Base-by-base conservation (phyloP, 2,888 invertebrate species). In the Hesperia comma region DNA sequence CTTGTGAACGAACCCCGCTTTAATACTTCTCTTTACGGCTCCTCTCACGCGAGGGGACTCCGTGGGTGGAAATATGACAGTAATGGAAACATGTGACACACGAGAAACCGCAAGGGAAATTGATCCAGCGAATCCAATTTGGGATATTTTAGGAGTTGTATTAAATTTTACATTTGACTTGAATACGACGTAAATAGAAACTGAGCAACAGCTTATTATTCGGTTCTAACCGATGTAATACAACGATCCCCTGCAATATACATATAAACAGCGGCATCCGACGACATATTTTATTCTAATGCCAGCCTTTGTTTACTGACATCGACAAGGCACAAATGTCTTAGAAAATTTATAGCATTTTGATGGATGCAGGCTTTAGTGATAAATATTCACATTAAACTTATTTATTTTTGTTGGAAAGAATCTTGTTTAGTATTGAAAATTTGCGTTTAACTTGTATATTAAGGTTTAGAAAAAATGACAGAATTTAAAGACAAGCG, bases 51-150 rank as follows among this genome's bases (percentile, higher is more conserved):
- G 71, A 73, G 75, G 77, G 72, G 64, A 55, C 40, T 37, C 72
- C 26, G 73, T 71, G 74, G 75, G 72, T 75, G 76, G 80, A 86
- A 83, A 82, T 88, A 86, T 88, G 85, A 85, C 84, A 80, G 79
- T 85, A 85, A 87, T 88, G 82, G 81, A 82, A 82, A 84, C 79
- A 83, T 80, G 79, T 84, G 85, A 84, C 85, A 77, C 73, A 73
- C 70, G 64, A 63, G 70, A 75, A 79, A 78, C 77, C 79, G 71
- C 80, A 75, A 73, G 80, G 79, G 67, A 70, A 69, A 66, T 60
- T 43, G 41, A 54, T 67, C n/a, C 12, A 21, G 14, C 46, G 32
- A 55, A 54, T 53, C 40, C 21, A 32, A 58, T 60, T 60, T 49
- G 6, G 21, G 46, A 56, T 63, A 19, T 26, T 46, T 49, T 43